Evolutionary conservation across 2,888 invertebrate genomes (phyloP).

Genomic region (Drosophila ezoana): DNA sequence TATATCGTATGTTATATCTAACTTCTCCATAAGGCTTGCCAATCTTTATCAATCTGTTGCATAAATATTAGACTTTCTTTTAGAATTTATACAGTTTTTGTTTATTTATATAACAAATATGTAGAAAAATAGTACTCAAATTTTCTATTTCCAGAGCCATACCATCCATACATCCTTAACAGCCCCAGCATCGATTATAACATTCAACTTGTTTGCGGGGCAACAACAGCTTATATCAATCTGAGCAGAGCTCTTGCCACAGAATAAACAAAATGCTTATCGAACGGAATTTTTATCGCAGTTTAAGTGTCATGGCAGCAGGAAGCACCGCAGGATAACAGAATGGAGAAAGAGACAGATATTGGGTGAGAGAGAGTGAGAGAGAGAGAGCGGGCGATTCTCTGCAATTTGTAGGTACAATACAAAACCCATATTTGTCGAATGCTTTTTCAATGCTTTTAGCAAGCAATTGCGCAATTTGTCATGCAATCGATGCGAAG

Average conservation of each 20-base stretch:
- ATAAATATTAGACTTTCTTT: no score
- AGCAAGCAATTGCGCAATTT: slow-evolving; percentile 72
- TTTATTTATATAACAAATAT: no score
- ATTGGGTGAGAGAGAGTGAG: not conserved
- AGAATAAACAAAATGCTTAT: slow-evolving; percentile 73
- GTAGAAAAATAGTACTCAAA: no score
- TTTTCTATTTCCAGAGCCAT: no score
- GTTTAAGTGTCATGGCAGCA: slow-evolving; percentile 81
- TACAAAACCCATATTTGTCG: slow-evolving; percentile 25
- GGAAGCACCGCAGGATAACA: slow-evolving; percentile 57
- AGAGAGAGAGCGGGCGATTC: not conserved
- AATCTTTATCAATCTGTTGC: no score
- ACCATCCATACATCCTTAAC: not conserved
- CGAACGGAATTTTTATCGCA: slow-evolving; percentile 74
- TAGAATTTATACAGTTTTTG: no score
- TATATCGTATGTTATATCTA: no score
- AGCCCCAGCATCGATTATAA: slow-evolving; percentile 11
- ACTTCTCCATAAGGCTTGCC: no score
- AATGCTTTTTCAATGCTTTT: slow-evolving; percentile 63
- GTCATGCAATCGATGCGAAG: slow-evolving; percentile 70
- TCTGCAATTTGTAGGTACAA: slow-evolving; percentile 45
- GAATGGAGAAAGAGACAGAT: slow-evolving; percentile 11
- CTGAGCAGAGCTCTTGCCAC: slow-evolving; percentile 25
- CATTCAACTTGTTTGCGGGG: slow-evolving; percentile 37
- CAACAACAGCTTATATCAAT: slow-evolving; percentile 40